Evolutionary conservation across 1,140 invertebrate genomes (phyloP), one percentile per base, ranked within the genome.

Genomic region (Solenopsis fugax): DNA sequence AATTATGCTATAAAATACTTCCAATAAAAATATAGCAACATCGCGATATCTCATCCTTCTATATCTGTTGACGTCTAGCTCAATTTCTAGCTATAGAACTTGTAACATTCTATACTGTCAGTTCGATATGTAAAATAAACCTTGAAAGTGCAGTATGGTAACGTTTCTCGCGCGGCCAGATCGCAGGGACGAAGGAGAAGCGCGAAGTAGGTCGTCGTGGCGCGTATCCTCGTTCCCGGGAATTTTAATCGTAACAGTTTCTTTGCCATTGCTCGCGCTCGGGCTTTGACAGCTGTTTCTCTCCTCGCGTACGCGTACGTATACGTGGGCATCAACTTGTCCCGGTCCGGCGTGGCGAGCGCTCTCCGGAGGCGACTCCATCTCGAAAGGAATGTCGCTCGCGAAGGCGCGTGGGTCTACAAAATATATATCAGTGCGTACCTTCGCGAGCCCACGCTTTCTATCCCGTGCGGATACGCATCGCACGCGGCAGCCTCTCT

Each of bases 271-370:
- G 64, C 48, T 86, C 76, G 72, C 71, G 64, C 69, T 71, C 24
- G 76, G 21, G 12, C 76, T 88, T 88, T 78, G 82, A 90, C 87
- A 91, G 89, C 73, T 91, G 84, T 90, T 69, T 90, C 71, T 78
- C 52, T 77, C 76, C 45, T 24, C 41, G 21, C 34, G 24, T 29
- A 56, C 37, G 48, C 41, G 24, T 50, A 41, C 62, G 7, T 6
- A 24, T 85, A 89, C 81, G 81, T 91, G 81, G 90, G 88, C 86
- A 91, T 91, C 90, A 89, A 89, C 89, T 91, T 91, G 87, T 91
- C 64, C 77, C 37, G 52, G 52, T 58, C 73, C 60, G 65, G 21
- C 37, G 52, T 37, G 81, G 58, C 64, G 85, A 89, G 58, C 86
- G 78, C 72, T 67, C 72, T 67, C 37, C 73, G 48, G 75, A 72